These are phyloP conservation scores for Helicoverpa assulta DNA, from an alignment of 2,888 invertebrate species.

Conservation along the genomic window DNA sequence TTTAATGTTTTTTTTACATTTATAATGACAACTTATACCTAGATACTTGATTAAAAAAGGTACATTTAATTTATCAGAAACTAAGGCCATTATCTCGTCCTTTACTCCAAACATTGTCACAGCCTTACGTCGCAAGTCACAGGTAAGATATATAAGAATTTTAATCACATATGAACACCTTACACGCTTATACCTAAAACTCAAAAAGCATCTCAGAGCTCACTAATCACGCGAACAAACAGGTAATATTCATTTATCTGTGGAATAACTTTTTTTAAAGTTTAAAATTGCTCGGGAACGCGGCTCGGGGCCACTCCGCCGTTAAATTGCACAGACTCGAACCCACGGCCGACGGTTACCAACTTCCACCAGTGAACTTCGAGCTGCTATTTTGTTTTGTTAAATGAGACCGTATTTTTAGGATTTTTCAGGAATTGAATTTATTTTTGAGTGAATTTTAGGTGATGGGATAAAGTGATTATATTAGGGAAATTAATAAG, in stretches of 20 bases:
- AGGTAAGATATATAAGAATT: neutral
- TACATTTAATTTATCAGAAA: no score
- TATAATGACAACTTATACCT: no score
- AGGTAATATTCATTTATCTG: constrained; percentile 71
- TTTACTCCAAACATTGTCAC: no score
- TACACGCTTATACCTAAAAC: constrained; percentile 5
- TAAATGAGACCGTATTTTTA: constrained; percentile 33
- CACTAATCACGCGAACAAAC: constrained; percentile 55
- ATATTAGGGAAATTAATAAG: no score
- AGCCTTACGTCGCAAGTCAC: no score
- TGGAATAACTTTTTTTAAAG: constrained; percentile 73
- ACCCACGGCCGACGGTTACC: constrained; percentile 72
- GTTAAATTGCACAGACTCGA: constrained; percentile 76
- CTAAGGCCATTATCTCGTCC: no score
- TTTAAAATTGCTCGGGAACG: constrained; percentile 75
- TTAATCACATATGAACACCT: neutral
- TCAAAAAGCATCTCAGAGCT: constrained; percentile 14
- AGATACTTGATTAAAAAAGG: no score
- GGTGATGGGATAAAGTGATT: neutral
- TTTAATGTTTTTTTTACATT: no score
- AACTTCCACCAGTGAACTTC: constrained; percentile 73
- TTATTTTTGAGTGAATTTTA: neutral
- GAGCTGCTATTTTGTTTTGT: constrained; percentile 72
- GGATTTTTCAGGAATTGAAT: constrained; percentile 14
- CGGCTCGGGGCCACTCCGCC: constrained; percentile 63